These are phyloP conservation scores for Lordiphosa andalusiaca DNA, from an alignment of 2,888 invertebrate genomes.

Conservation along the genomic window DNA sequence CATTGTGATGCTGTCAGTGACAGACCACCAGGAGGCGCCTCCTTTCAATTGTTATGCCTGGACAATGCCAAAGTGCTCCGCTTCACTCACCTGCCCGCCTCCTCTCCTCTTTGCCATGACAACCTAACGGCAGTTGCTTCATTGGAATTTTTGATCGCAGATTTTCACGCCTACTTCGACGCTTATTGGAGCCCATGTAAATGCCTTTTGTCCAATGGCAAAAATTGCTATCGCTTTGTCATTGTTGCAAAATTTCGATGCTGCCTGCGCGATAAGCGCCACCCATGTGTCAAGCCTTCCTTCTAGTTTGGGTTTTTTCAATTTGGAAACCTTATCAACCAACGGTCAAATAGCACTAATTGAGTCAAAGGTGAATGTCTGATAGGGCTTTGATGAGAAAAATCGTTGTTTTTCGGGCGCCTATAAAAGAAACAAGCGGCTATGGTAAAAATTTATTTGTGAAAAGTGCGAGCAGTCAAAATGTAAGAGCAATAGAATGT, in stretches of 20 bases:
- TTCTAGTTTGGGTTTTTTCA: conserved; percentile 13
- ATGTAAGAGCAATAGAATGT: conserved; percentile 38
- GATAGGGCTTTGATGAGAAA: conserved; percentile 39
- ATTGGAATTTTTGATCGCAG: conserved; percentile 46
- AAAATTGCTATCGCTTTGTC: conserved; percentile 9
- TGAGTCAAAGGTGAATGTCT: conserved; percentile 54
- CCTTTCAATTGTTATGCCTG: conserved; percentile 54
- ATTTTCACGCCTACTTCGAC: conserved; percentile 57
- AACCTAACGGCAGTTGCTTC: conserved; percentile 44
- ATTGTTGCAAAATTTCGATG: conserved; percentile 18
- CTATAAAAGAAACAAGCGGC: conserved; percentile 49
- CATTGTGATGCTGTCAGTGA: conserved; percentile 59
- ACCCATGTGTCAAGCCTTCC: conserved; percentile 49
- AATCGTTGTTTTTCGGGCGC: not conserved
- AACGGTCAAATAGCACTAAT: conserved; percentile 41
- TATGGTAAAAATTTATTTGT: conserved; percentile 43
- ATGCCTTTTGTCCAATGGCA: conserved; percentile 45
- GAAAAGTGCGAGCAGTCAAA: conserved; percentile 22
- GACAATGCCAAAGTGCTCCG: conserved; percentile 44
- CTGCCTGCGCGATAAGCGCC: conserved; percentile 29
- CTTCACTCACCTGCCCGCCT: conserved; percentile 6
- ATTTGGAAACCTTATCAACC: conserved; percentile 41
- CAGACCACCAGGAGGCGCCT: conserved; percentile 46
- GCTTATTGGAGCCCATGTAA: conserved; percentile 36
- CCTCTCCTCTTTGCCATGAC: conserved; percentile 43